Evolutionary conservation across 2,797 vertebrate genomes (phyloP), one percentile per base, ranked within the genome.

Genomic region (Poecilia picta): DNA sequence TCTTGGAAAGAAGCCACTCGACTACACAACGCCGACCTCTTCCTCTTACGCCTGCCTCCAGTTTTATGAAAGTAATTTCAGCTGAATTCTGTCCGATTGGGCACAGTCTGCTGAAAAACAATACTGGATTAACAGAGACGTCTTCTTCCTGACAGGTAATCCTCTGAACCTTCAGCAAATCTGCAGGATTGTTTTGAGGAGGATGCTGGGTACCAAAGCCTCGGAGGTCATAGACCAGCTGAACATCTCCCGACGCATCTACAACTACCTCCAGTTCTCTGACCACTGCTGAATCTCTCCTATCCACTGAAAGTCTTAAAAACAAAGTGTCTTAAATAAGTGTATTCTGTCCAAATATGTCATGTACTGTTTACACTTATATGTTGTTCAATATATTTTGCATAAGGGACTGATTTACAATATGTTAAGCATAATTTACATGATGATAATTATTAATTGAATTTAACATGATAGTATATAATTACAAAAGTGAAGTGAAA

Each of bases 121-220:
- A 72, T 47, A 16, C 25, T 46, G 39, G 12, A 16, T 45, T 72
- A 18, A 46, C 18, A 16, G 45, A 72, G 7, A 16, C 10, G 6
- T 72, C 16, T 28, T 77, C 3, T 41, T 46, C 5, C 68, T 31
- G 28, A 0, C 77, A 97, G 97, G 92, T 82, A 95, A 92, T 0
- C 97, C 97, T 1, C 91, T 96, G 81, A 96, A 93, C 15, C 92
- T 98, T 88, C 96, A 96, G 7, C 97, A 98, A 89, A 95, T 97
- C 49, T 97, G 97, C 83, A 93, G 97, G 66, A 94, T 98, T 74
- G 90, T 91, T 0, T 82, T 97, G 82, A 93, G 97, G 90, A 94
- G n/a, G 66, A 92, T 88, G 0, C 87, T 97, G 0, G 97, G 97
- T 0, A 95, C 91, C 79, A 89, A 88, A n/a, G 96, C 95, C 0